phyloP scores from a whole-genome alignment of 1,140 invertebrate genomes.

The Bursaphelenchus mucronatus region DNA sequence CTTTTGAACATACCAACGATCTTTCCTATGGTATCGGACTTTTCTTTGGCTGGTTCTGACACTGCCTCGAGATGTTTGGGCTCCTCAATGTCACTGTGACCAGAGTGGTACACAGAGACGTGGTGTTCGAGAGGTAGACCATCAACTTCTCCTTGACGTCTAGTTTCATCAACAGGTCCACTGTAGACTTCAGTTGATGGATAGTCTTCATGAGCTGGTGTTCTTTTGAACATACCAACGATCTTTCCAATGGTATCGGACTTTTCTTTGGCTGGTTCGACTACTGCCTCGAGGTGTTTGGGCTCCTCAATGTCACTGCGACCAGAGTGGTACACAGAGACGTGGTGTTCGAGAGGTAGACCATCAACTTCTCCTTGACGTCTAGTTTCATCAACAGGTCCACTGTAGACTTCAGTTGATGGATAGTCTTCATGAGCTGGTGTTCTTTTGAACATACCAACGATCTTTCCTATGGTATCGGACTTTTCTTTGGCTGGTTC shows the following conservation, averaged over 20 bases:
- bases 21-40: neutral
- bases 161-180: neutral
- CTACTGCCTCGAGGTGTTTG: too few relatives aligned
- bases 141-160: neutral
- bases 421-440: conserved; percentile 27
- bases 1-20: neutral
- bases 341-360: conserved; percentile 8
- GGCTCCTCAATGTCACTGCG: too few relatives aligned
- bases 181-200: neutral
- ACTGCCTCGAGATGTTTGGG: too few relatives aligned
- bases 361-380: conserved; percentile 7
- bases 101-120: conserved; percentile 1
- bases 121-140: conserved; percentile 4
- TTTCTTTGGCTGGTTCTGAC: conserved; percentile 1
- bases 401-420: conserved; percentile 10
- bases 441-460: conserved; percentile 20
- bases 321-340: conserved; percentile 14
- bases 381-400: conserved; percentile 24
- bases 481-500: conserved; percentile 21
- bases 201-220: neutral
- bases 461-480: conserved; percentile 5
- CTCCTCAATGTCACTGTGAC: neutral
- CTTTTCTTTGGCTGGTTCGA: conserved; percentile 8
- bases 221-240: neutral
- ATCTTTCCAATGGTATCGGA: neutral